Base-by-base conservation (phyloP, 92 coral and sea anemone species). In the Paragorgia papillata region DNA sequence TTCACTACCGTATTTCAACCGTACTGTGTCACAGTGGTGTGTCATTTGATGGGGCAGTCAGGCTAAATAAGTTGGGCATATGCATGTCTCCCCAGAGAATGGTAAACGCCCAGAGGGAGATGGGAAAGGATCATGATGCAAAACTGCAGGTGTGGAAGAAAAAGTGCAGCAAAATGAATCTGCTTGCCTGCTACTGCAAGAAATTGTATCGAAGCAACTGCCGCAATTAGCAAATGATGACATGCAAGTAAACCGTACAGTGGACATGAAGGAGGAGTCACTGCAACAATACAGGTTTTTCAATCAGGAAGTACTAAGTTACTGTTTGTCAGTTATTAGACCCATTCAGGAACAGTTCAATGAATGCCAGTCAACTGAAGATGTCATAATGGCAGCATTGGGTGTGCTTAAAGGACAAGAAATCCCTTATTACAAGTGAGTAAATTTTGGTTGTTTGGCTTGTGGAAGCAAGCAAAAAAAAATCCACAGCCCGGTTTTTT, bases 341-440 rank as follows among this genome's bases (percentile, higher is more conserved):
- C 35, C 59, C 19, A 49, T 69, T 29, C 50, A 69, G 57, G 69
- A 19, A 28, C 39, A 60, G 70, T 28, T 68, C 5, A 66, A 32
- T 22, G 79, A 69, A 59, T 73, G 53, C 48, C 60, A 66, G n/a
- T n/a, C n/a, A n/a, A n/a, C n/a, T n/a, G n/a, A 80, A 43, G 85
- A 80, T 57, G 70, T 69, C 28, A 19, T 69, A 8, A 21, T 51
- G 33, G 44, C 73, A 56, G 85, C 85, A 35, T 30, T 69, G 60
- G 8, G 35, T 57, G 79, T 49, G 57, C 76, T 80, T 22, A 55
- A 80, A 69, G 55, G 62, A 40, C 44, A 56, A 57, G 70, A 80
- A 15, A 55, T 80, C 24, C 85, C 85, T 19, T 80, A 49, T 25
- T 80, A 54, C 78, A 80, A 80, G 79, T 80, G 62, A 66, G 84